Conservation (phyloP, 2,888 invertebrate genomes). For the Scaptomyza parva region DNA sequence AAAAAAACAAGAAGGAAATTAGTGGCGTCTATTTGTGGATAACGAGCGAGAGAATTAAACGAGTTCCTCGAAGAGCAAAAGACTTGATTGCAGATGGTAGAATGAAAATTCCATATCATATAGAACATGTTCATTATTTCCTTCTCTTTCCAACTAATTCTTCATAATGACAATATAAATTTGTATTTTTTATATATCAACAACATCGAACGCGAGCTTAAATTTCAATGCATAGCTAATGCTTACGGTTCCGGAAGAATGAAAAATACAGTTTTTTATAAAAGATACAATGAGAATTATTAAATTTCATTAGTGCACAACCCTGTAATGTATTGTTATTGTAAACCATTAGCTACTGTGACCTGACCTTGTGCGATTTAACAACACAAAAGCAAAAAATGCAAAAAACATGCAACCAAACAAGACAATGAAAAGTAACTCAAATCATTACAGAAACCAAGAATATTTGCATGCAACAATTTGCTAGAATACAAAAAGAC, state of each 20-base stretch:
- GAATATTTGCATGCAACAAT: conserved; percentile 44
- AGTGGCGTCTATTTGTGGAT: conserved; percentile 31
- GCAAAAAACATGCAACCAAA: conserved; percentile 32
- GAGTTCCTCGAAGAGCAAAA: conserved; percentile 9
- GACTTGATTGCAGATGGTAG: neutral
- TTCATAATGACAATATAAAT: neutral
- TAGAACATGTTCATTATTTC: too few relatives aligned
- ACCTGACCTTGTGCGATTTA: conserved; percentile 25
- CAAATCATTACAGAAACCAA: conserved; percentile 11
- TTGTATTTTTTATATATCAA: neutral
- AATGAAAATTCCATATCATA: too few relatives aligned
- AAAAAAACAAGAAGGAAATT: conserved; percentile 27
- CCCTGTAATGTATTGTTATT: too few relatives aligned
- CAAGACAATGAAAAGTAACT: neutral
- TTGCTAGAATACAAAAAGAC: conserved; percentile 28
- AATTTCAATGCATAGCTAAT: conserved; percentile 1
- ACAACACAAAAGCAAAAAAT: conserved; percentile 1
- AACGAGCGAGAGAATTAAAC: conserved; percentile 35
- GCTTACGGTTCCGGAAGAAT: conserved; percentile 40
- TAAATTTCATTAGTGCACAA: conserved; percentile 18
- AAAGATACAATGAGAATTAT: conserved; percentile 8
- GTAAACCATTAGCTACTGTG: neutral
- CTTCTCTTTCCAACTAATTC: neutral
- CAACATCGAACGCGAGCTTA: conserved; percentile 4
- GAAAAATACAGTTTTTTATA: conserved; percentile 10